Conservation (phyloP, 2,113 vertebrate species). For the Microcebus murinus region DNA sequence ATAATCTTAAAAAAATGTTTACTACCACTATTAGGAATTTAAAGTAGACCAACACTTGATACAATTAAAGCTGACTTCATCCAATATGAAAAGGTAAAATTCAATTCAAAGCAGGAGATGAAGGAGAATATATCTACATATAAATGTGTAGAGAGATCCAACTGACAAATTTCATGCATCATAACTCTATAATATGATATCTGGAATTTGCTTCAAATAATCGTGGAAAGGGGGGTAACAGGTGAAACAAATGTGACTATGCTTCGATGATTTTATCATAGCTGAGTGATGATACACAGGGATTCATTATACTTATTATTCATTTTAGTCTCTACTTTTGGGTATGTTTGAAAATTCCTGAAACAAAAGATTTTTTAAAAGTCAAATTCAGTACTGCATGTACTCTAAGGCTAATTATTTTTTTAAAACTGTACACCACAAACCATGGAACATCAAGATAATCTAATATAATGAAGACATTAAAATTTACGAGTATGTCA, state of each 20-base stretch:
- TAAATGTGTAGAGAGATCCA: not conserved
- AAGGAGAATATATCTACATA: not conserved
- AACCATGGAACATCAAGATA: constrained; percentile 27
- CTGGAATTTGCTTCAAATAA: constrained; percentile 40
- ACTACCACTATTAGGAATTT: not conserved
- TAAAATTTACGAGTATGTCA: not conserved
- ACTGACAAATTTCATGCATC: not conserved
- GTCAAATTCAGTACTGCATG: not conserved
- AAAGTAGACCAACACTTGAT: not conserved
- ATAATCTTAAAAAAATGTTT: constrained; percentile 21
- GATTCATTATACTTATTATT: not conserved
- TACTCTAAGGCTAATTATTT: constrained; percentile 20
- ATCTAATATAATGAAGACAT: constrained; percentile 9
- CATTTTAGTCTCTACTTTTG: not conserved
- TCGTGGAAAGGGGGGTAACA: not conserved
- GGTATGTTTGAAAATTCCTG: not conserved
- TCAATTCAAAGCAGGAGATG: constrained; percentile 9
- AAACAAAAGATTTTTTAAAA: not conserved
- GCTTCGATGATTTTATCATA: not conserved
- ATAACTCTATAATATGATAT: not conserved
- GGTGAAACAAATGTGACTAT: not conserved
- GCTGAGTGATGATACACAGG: not conserved
- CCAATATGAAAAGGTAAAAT: not conserved
- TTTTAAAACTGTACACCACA: not conserved
- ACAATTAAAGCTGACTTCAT: constrained; percentile 38